phyloP scores from a whole-genome alignment of 2,888 invertebrate genomes.

The Auanema freiburgensis region DNA sequence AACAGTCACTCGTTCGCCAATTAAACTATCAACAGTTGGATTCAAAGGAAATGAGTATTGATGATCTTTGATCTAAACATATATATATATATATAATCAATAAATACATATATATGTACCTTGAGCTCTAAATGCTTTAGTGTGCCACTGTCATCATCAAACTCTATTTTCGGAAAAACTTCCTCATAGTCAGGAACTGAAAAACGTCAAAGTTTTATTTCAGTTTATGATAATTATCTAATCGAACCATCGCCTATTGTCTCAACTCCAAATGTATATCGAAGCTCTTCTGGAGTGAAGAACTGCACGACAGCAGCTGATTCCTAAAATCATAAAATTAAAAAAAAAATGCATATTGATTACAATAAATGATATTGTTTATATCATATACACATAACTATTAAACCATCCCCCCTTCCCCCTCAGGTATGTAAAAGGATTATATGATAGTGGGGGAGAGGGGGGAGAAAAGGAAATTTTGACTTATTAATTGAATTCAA shows the following conservation, averaged over 20 bases:
- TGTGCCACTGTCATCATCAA: slow-evolving; percentile 28
- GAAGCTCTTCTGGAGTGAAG: slow-evolving; percentile 61
- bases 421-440: too few relatives aligned
- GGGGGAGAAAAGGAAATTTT: too few relatives aligned
- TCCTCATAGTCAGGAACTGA: slow-evolving; percentile 45
- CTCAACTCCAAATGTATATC: slow-evolving; percentile 62
- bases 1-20: slow-evolving; percentile 42
- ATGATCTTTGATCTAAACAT: slow-evolving; percentile 13
- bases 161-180: slow-evolving; percentile 34
- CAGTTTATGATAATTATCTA: neutral
- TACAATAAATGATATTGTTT: too few relatives aligned
- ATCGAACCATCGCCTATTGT: slow-evolving; percentile 36
- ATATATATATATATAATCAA: neutral
- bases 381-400: too few relatives aligned
- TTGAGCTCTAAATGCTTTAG: slow-evolving; percentile 28
- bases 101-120: slow-evolving; percentile 15
- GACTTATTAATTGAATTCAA: too few relatives aligned
- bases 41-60: slow-evolving; percentile 18
- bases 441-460: too few relatives aligned
- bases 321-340: too few relatives aligned
- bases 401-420: too few relatives aligned
- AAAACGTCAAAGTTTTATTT: slow-evolving; percentile 14
- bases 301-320: slow-evolving; percentile 49
- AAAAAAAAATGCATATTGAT: too few relatives aligned
- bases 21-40: slow-evolving; percentile 45